Conservation (phyloP, 2,113 vertebrate species). For the Vireo altiloquus region DNA sequence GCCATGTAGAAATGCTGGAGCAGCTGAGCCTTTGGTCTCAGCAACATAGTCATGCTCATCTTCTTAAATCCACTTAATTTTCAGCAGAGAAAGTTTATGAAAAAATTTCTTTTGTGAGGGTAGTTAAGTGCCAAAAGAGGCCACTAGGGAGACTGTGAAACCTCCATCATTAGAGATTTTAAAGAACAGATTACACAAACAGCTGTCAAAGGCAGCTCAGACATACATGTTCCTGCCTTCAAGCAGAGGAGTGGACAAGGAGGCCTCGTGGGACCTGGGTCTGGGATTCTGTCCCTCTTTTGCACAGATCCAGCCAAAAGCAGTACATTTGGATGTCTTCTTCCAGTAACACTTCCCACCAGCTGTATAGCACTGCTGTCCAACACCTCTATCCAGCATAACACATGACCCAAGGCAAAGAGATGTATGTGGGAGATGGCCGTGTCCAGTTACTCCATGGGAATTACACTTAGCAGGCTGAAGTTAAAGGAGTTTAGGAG, state of each 20-base stretch:
- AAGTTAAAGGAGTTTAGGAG: background rate
- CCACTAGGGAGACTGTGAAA: background rate
- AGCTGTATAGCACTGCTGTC: background rate
- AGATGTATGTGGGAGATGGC: background rate
- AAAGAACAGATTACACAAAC: background rate
- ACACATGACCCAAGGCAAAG: background rate
- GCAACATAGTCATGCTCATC: background rate
- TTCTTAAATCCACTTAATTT: background rate
- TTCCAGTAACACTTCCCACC: background rate
- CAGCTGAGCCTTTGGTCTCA: background rate
- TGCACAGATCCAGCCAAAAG: background rate
- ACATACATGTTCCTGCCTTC: background rate
- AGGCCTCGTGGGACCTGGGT: background rate
- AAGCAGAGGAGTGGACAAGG: background rate
- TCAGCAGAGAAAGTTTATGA: background rate
- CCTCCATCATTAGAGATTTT: background rate
- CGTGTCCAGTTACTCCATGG: background rate
- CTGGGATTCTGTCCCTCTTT: background rate
- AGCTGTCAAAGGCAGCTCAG: background rate
- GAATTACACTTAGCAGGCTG: background rate
- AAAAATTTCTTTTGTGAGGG: background rate
- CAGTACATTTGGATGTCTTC: background rate
- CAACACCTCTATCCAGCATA: background rate
- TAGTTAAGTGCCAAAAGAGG: background rate
- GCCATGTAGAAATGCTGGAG: background rate